A percentile compares a stretch with the other conserved stretches of the same genome.
Evolutionary conservation across 2,797 vertebrate species (phyloP).

Genomic region (Eutrigla gurnardus): DNA sequence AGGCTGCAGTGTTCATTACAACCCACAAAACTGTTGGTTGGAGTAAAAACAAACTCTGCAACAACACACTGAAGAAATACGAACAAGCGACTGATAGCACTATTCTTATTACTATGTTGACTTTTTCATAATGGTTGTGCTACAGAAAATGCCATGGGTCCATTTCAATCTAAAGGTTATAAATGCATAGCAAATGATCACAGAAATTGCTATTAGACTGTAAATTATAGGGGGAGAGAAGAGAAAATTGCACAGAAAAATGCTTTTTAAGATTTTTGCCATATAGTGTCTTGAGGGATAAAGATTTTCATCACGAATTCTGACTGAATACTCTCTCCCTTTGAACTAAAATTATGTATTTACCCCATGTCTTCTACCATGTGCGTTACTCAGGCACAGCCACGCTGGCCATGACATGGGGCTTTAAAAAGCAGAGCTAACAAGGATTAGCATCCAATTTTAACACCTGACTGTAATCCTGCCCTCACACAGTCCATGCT

Average conservation of each 20-base stretch:
- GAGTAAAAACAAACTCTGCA: slow-evolving; percentile 18
- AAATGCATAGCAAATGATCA: slow-evolving; percentile 17
- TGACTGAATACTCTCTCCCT: not conserved
- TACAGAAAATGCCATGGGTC: slow-evolving; percentile 49
- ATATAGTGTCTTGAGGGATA: not conserved
- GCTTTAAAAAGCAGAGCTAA: slow-evolving; percentile 82
- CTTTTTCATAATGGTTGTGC: not conserved
- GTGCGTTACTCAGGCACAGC: slow-evolving; percentile 50
- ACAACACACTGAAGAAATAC: slow-evolving; percentile 8
- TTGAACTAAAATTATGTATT: slow-evolving; percentile 36
- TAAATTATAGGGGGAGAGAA: not conserved
- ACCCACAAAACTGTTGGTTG: slow-evolving; percentile 19
- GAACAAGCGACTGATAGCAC: slow-evolving; percentile 11
- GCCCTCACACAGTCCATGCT: slow-evolving; percentile 69
- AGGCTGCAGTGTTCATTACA: slow-evolving; percentile 31
- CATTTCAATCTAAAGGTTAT: slow-evolving; percentile 27
- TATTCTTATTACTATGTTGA: slow-evolving; percentile 18
- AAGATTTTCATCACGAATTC: not conserved
- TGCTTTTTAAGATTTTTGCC: not conserved
- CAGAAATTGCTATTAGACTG: not conserved
- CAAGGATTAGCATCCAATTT: slow-evolving; percentile 85
- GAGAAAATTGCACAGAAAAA: not conserved
- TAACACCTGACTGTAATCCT: slow-evolving; percentile 87
- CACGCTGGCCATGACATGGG: slow-evolving; percentile 43
- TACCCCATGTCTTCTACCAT: slow-evolving; percentile 17